Evolutionary conservation across 2,888 invertebrate species (phyloP).

Genomic region (Empis stercorea): DNA sequence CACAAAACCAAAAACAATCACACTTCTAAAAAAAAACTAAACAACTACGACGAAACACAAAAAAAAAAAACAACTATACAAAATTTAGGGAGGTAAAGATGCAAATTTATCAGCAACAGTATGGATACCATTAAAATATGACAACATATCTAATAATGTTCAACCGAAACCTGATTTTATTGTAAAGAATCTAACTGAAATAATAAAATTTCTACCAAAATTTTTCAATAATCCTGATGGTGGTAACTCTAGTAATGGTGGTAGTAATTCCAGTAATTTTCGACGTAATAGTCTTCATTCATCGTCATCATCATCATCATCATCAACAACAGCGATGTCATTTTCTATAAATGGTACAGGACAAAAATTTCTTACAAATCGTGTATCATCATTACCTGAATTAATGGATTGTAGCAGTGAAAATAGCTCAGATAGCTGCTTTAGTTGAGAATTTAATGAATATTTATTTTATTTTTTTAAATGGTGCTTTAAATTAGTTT

Average conservation of each 20-base stretch:
- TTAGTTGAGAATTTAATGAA: constrained; percentile 11
- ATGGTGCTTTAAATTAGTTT: too few relatives aligned
- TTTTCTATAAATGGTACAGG: background rate
- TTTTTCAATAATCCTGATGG: background rate
- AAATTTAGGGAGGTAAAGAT: constrained; percentile 53
- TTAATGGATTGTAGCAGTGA: constrained; percentile 31
- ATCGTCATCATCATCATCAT: constrained; percentile 15
- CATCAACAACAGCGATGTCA: constrained; percentile 24
- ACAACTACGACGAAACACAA: constrained; percentile 8
- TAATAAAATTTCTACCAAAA: constrained; percentile 28
- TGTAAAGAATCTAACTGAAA: constrained; percentile 26
- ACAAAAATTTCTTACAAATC: background rate
- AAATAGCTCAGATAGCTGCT: constrained; percentile 33
- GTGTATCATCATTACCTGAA: constrained; percentile 23
- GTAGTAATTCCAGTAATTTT: constrained; percentile 2
- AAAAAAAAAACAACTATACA: constrained; percentile 11
- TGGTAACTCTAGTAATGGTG: background rate
- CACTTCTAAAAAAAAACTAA: too few relatives aligned
- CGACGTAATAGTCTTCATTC: constrained; percentile 5
- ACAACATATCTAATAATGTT: constrained; percentile 15
- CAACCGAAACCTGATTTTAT: constrained; percentile 24
- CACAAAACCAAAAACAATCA: constrained; percentile 9
- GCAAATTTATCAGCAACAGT: constrained; percentile 67
- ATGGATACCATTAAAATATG: constrained; percentile 52
- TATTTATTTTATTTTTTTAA: too few relatives aligned